Conservation (phyloP, 2,113 vertebrate genomes). For the Steatornis caripensis region DNA sequence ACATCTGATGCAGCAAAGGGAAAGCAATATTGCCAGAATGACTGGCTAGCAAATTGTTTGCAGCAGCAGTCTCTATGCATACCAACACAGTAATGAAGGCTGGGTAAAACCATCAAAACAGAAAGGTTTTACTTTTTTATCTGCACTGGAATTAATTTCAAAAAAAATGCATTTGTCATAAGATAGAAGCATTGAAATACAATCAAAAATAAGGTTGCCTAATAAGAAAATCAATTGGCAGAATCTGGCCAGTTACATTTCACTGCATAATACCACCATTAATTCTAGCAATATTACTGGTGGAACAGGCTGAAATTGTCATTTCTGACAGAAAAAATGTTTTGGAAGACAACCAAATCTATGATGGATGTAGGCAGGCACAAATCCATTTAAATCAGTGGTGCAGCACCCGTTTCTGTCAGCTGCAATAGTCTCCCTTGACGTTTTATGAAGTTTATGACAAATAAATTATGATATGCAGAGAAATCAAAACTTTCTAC, state of each 20-base stretch:
- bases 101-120: not conserved
- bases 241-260: not conserved
- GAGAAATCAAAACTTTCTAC: not conserved
- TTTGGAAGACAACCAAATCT: constrained; percentile 25
- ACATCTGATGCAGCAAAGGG: not conserved
- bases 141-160: not conserved
- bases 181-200: not conserved
- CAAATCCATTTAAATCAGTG: constrained; percentile 33
- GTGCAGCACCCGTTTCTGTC: not conserved
- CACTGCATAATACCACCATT: not conserved
- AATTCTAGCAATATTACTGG: not conserved
- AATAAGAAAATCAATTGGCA: not conserved
- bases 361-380: constrained; percentile 36
- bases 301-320: not conserved
- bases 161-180: not conserved
- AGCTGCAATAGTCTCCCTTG: not conserved
- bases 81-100: not conserved
- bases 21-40: not conserved
- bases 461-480: constrained; percentile 11
- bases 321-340: not conserved
- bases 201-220: not conserved
- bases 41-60: not conserved
- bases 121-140: not conserved
- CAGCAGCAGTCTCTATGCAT: not conserved
- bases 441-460: constrained; percentile 27